phyloP scores from a whole-genome alignment of 2,797 vertebrate species.

The Ptychadena robeensis region DNA sequence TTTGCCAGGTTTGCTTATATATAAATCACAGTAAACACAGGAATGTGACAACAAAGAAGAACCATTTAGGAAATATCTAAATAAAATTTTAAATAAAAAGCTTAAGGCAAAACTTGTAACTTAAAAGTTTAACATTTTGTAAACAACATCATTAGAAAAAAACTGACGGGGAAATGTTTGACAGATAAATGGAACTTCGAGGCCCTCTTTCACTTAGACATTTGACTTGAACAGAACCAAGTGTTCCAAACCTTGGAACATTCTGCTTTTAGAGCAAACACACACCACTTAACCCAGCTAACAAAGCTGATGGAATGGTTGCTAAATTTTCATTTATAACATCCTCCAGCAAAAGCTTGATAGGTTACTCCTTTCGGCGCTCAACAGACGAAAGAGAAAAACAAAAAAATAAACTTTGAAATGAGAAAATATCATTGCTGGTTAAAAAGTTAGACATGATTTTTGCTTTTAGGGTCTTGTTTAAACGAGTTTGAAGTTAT shows the following conservation, averaged over 20 bases:
- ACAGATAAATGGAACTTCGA: neutral
- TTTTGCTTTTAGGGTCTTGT: neutral
- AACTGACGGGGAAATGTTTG: neutral
- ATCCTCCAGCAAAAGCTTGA: conserved; percentile 99
- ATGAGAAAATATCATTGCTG: neutral
- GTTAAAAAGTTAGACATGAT: neutral
- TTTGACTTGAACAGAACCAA: neutral
- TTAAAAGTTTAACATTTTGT: neutral
- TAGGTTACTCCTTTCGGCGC: conserved; percentile 99
- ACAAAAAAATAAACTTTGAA: conserved; percentile 37
- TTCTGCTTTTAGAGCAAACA: conserved; percentile 67
- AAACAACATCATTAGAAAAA: neutral
- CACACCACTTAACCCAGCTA: conserved; percentile 92
- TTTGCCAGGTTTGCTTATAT: neutral
- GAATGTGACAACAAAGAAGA: neutral
- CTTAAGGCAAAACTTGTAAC: neutral
- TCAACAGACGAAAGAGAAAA: conserved; percentile 76
- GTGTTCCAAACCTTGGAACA: neutral
- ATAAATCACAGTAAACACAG: neutral
- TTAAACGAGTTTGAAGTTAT: neutral
- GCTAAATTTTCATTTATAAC: conserved; percentile 99
- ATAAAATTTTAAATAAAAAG: neutral
- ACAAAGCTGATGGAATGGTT: conserved; percentile 95
- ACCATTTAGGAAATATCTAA: neutral
- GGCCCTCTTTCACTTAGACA: neutral